Evolutionary conservation across 2,888 invertebrate genomes (phyloP).

Genomic region (Apodemia duryi): DNA sequence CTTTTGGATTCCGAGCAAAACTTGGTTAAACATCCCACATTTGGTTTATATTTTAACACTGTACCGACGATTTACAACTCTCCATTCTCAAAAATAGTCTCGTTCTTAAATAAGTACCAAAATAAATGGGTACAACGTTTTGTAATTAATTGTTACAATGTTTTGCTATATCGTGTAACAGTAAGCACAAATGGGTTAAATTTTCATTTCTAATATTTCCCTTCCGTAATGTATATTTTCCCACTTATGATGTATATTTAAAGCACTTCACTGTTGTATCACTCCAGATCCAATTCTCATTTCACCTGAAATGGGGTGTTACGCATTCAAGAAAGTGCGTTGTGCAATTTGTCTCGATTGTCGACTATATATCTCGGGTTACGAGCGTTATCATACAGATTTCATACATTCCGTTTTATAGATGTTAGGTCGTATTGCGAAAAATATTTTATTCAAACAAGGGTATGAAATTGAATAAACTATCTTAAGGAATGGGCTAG

Average conservation of each 20-base stretch:
- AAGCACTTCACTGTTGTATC: neutral
- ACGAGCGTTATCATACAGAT: constrained; percentile 26
- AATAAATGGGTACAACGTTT: no score
- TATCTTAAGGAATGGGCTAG: neutral
- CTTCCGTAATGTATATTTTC: neutral
- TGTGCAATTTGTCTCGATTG: constrained; percentile 30
- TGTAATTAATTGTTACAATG: neutral
- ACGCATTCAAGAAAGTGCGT: constrained; percentile 26
- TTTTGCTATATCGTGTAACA: neutral
- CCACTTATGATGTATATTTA: neutral
- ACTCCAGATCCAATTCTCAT: neutral
- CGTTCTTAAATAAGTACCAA: no score
- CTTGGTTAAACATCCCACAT: no score
- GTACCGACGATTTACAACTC: no score
- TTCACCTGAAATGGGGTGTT: constrained; percentile 20
- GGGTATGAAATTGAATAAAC: constrained; percentile 10
- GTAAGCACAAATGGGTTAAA: neutral
- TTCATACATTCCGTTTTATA: constrained; percentile 16
- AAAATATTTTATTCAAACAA: constrained; percentile 14
- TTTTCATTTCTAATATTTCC: constrained; percentile 1
- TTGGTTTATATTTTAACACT: no score
- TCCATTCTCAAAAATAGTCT: no score
- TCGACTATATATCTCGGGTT: constrained; percentile 26
- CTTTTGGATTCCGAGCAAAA: no score
- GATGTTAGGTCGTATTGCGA: constrained; percentile 4